Conservation (phyloP, 2,797 vertebrate species). For the Gymnodraco acuticeps region DNA sequence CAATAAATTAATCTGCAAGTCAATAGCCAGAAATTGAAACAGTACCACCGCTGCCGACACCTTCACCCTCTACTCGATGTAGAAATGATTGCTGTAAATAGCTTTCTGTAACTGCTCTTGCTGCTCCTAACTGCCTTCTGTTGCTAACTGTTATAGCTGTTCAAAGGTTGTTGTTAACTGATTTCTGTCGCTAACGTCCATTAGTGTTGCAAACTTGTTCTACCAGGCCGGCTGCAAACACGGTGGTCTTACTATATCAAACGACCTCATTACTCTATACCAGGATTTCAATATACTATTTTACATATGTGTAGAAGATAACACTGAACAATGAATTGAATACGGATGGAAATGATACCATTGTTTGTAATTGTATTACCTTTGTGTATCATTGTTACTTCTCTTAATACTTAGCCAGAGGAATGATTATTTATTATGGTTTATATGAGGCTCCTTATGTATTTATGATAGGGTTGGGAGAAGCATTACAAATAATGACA, state of each 20-base stretch:
- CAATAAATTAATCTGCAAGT: background rate
- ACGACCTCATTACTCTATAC: background rate
- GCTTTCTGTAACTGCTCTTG: background rate
- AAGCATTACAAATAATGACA: conserved; percentile 38
- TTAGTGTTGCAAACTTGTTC: background rate
- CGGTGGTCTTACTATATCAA: background rate
- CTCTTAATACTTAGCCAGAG: conserved; percentile 16
- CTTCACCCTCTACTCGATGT: background rate
- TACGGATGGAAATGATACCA: background rate
- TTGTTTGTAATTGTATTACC: conserved; percentile 3
- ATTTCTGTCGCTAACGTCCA: background rate
- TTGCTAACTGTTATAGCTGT: background rate
- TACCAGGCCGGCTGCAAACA: background rate
- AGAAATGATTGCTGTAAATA: background rate
- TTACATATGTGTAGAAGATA: background rate
- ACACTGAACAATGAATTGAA: background rate
- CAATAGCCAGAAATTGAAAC: background rate
- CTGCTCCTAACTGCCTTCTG: background rate
- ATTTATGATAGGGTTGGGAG: background rate
- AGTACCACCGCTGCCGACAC: background rate
- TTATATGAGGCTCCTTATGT: conserved; percentile 23
- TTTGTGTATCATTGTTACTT: conserved; percentile 19
- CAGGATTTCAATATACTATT: background rate
- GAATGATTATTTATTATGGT: background rate
- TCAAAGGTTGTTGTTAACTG: background rate